Evolutionary conservation across 2,888 invertebrate genomes (phyloP).

Genomic region (Acrobasis repandana): DNA sequence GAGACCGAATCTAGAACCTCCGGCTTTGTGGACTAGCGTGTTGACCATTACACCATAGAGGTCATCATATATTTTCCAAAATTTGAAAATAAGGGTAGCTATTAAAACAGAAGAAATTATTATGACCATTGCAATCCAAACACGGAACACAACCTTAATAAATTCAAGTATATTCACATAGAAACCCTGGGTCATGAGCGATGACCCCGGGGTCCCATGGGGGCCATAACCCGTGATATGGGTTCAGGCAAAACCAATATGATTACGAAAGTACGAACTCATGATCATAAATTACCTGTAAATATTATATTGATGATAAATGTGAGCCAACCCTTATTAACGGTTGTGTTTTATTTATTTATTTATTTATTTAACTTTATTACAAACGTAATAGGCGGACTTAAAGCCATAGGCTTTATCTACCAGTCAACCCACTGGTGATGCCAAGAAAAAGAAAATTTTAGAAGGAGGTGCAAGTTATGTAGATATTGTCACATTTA

Average conservation of each 20-base stretch:
- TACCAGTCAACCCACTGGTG: too few relatives aligned
- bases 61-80: too few relatives aligned
- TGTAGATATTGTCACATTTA: too few relatives aligned
- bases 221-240: slow-evolving; percentile 29
- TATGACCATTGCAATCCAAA: not conserved
- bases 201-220: slow-evolving; percentile 22
- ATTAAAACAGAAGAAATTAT: not conserved
- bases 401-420: too few relatives aligned
- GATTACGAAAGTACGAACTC: slow-evolving; percentile 22
- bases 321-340: not conserved
- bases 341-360: not conserved
- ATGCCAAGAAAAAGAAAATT: too few relatives aligned
- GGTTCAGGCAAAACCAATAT: slow-evolving; percentile 29
- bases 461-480: too few relatives aligned
- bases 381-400: too few relatives aligned
- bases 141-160: slow-evolving; percentile 14
- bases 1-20: too few relatives aligned
- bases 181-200: slow-evolving; percentile 21
- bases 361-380: too few relatives aligned
- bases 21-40: too few relatives aligned
- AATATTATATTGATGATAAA: slow-evolving; percentile 19
- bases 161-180: slow-evolving; percentile 13
- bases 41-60: too few relatives aligned
- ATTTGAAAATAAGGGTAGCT: not conserved
- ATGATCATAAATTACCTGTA: slow-evolving; percentile 21